A percentile compares a stretch with the other conserved stretches of the same genome.
These are phyloP conservation scores for Acanthoscelides obtectus DNA, from an alignment of 2,888 invertebrate species.

Conservation along the genomic window DNA sequence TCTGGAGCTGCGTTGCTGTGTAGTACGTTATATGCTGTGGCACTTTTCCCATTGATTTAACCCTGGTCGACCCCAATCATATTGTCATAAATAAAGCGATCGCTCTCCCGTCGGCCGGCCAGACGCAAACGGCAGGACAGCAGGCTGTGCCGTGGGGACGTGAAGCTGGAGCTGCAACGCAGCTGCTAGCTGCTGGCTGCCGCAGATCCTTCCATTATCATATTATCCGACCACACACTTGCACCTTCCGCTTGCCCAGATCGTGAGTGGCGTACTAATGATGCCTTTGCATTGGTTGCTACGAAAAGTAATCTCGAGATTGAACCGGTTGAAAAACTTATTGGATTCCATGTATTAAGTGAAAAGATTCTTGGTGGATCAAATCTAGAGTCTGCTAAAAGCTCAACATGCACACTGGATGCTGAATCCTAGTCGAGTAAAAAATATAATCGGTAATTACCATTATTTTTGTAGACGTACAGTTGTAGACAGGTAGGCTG, in stretches of 20 bases:
- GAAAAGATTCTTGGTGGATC: not conserved
- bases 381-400: too few species aligned
- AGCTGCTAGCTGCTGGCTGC: not conserved
- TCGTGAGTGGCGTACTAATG: not conserved
- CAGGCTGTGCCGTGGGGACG: too few species aligned
- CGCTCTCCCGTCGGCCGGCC: too few species aligned
- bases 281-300: not conserved
- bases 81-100: slow-evolving; percentile 33
- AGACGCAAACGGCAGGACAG: slow-evolving; percentile 1
- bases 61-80: slow-evolving; percentile 34
- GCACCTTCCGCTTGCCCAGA: not conserved
- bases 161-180: not conserved
- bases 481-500: too few species aligned
- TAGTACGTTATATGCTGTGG: too few species aligned
- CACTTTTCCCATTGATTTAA: slow-evolving; percentile 36
- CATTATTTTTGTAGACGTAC: too few species aligned
- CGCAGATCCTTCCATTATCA: not conserved
- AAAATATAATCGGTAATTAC: too few species aligned
- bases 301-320: not conserved
- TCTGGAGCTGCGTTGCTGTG: too few species aligned
- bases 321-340: not conserved
- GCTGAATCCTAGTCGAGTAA: too few species aligned
- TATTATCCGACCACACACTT: not conserved
- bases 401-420: too few species aligned
- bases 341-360: not conserved